Evolutionary conservation across 2,888 invertebrate genomes (phyloP).

Genomic region (Sclerodermus sp.): DNA sequence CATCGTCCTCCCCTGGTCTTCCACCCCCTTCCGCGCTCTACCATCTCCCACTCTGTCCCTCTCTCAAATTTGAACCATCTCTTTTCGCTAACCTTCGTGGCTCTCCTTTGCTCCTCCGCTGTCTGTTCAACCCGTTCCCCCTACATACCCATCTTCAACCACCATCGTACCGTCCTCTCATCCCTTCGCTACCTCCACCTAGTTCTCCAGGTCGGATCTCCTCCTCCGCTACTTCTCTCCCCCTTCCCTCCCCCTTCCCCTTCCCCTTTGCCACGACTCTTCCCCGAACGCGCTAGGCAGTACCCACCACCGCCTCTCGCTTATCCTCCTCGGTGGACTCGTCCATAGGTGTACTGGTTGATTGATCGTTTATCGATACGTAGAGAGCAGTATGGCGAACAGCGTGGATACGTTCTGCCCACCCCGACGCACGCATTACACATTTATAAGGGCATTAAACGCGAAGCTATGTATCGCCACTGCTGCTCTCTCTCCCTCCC

Average conservation of each 20-base stretch:
- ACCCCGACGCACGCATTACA: conserved; percentile 36
- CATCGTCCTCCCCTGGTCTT: not conserved
- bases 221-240: conserved; percentile 5
- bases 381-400: conserved; percentile 31
- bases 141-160: conserved; percentile 39
- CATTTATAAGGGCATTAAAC: conserved; percentile 49
- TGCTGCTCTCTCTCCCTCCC: too few species aligned
- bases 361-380: conserved; percentile 55
- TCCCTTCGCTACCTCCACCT: conserved; percentile 26
- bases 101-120: conserved; percentile 13
- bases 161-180: conserved; percentile 31
- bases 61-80: conserved; percentile 10
- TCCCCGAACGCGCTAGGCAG: not conserved
- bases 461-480: conserved; percentile 35
- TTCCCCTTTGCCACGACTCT: conserved; percentile 14
- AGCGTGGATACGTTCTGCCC: conserved; percentile 23
- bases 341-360: conserved; percentile 45
- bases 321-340: conserved; percentile 29
- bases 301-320: too few species aligned
- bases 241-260: conserved; percentile 14
- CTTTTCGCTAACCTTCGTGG: not conserved
- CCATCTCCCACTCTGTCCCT: conserved; percentile 1
- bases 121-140: conserved; percentile 26
- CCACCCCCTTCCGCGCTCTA: conserved; percentile 1
- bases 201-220: not conserved